phyloP scores from a whole-genome alignment of 2,888 invertebrate species.

The Drosophila helvetica region DNA sequence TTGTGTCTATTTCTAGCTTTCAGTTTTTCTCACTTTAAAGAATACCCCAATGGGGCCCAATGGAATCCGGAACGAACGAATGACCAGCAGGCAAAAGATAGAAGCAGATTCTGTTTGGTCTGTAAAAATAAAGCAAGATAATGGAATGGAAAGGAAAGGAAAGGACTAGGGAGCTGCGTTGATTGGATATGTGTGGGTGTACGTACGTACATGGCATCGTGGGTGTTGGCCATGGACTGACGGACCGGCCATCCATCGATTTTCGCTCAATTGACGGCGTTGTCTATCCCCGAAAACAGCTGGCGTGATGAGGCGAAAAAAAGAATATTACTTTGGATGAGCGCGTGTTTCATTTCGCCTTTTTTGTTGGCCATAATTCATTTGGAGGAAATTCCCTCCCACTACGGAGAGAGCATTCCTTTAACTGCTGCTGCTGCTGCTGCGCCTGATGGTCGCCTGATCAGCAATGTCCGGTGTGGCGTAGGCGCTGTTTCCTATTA shows the following conservation, averaged over 20 bases:
- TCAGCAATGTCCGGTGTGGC: constrained; percentile 25
- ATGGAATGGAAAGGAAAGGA: constrained; percentile 9
- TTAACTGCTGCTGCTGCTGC: constrained; percentile 31
- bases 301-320: constrained; percentile 71
- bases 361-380: constrained; percentile 60
- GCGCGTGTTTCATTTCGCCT: constrained; percentile 50
- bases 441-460: constrained; percentile 9
- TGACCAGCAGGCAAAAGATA: constrained; percentile 7
- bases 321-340: constrained; percentile 59
- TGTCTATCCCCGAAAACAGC: constrained; percentile 60
- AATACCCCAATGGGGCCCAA: constrained; percentile 1
- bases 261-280: constrained; percentile 65
- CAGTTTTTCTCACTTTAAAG: constrained; percentile 16
- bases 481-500: constrained; percentile 41
- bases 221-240: constrained; percentile 24
- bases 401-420: constrained; percentile 18
- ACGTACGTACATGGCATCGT: constrained; percentile 6
- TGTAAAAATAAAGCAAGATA: constrained; percentile 6
- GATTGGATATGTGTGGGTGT: constrained; percentile 27
- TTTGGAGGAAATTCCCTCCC: constrained; percentile 45
- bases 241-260: constrained; percentile 58
- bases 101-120: constrained; percentile 1
- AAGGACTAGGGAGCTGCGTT: constrained; percentile 1
- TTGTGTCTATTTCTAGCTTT: constrained; percentile 28
- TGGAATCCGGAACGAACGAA: constrained; percentile 1